Evolutionary conservation across 2,113 vertebrate species (phyloP), one percentile per base, ranked within the genome.

Genomic region (Pavo muticus): DNA sequence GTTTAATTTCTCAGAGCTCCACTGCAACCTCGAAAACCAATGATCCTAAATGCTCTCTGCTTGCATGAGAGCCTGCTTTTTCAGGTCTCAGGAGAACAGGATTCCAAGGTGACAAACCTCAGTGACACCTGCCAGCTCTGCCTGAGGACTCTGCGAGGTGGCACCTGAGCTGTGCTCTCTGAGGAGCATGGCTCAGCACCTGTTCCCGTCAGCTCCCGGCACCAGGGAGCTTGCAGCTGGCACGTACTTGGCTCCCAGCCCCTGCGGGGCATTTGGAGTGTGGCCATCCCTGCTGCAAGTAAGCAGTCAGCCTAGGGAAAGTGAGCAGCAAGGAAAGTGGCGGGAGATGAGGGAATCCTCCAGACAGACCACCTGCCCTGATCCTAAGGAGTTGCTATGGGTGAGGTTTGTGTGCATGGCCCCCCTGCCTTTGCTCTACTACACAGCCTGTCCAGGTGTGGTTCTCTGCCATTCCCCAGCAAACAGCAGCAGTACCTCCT

Each of bases 381-480:
- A 35, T 80, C 20, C 42, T 29, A 25, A 20, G 40, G 29, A 64
- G 37, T 13, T 64, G 18, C 1, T 6, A 87, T 72, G 37, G 52
- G 27, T 0, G 0, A 54, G 37, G 24, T 1, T 14, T 25, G 27
- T 25, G 37, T 10, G 23, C 4, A 4, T 0, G 30, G 50, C 32
- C 12, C 48, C 42, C 18, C 61, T 64, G 44, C 44, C 64, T 48
- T 3, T 1, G 45, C 56, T n/a, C 56, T 32, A 59, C 56, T 6
- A 64, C 21, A 11, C 37, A 6, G 40, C 57, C 35, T 15, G 14
- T 23, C n/a, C 48, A 45, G 19, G 87, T 64, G 60, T 2, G 0
- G 44, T 35, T 61, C 56, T 67, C 42, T 50, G 40, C 37, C 0
- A 2, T 20, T 81, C 42, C 73, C 42, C 52, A 5, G 17, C 35